Percentiles rank a stretch among this genome's conserved stretches.
Conservation (phyloP, 2,888 invertebrate genomes). For the Melanophora roralis region DNA sequence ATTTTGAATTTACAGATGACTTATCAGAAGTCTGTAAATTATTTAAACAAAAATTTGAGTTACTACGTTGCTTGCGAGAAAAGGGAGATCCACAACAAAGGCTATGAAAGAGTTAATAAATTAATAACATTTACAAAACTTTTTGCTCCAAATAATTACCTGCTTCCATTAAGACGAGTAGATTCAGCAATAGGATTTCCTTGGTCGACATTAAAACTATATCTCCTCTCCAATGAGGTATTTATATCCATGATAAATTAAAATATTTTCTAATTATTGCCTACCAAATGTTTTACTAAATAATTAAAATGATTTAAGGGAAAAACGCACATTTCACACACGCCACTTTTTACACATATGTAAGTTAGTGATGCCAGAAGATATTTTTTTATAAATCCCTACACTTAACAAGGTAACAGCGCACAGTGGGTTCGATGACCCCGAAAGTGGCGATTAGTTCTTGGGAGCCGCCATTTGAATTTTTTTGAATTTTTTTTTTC, state of each 20-base stretch:
- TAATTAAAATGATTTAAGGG: neutral
- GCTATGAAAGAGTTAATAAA: neutral
- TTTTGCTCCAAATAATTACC: constrained; percentile 64
- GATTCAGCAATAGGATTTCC: constrained; percentile 74
- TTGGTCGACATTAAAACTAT: constrained; percentile 70
- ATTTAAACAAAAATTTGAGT: constrained; percentile 58
- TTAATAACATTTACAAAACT: neutral
- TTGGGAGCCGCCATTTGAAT: too few relatives aligned
- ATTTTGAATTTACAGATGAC: constrained; percentile 48
- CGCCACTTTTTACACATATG: constrained; percentile 12
- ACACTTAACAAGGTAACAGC: too few relatives aligned
- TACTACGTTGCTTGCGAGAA: constrained; percentile 65
- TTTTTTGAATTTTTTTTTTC: too few relatives aligned
- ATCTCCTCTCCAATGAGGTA: constrained; percentile 67
- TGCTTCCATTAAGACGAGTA: constrained; percentile 68
- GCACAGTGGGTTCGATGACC: too few relatives aligned
- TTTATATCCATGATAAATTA: constrained; percentile 55
- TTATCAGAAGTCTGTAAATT: constrained; percentile 31
- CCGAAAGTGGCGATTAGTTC: too few relatives aligned
- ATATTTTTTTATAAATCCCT: too few relatives aligned
- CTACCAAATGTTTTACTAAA: neutral
- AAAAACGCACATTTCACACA: constrained; percentile 35
- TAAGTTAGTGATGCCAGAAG: too few relatives aligned
- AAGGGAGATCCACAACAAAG: constrained; percentile 67
- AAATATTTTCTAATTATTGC: neutral